Percentiles rank a stretch among this genome's conserved stretches.
phyloP scores from a whole-genome alignment of 2,797 vertebrate genomes.

The Oryzias dopingdopingensis region DNA sequence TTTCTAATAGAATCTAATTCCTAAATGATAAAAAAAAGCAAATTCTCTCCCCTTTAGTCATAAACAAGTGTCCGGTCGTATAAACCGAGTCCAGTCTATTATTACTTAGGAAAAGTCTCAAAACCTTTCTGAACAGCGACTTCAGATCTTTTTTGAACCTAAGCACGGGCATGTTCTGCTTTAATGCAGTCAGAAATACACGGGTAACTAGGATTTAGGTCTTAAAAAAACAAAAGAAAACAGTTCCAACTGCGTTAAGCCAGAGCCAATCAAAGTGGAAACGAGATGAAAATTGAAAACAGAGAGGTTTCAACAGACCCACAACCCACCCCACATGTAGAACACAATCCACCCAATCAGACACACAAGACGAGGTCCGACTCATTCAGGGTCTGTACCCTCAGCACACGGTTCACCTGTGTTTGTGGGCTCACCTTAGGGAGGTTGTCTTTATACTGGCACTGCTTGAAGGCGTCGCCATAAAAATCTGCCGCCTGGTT shows the following conservation, averaged over 20 bases:
- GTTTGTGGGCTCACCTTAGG: constrained; percentile 87
- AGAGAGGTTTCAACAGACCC: constrained; percentile 48
- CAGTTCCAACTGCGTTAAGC: constrained; percentile 31
- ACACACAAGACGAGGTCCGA: constrained; percentile 22
- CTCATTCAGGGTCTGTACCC: constrained; percentile 16
- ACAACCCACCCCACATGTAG: constrained; percentile 30
- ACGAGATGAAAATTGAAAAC: constrained; percentile 59
- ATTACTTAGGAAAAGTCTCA: no score
- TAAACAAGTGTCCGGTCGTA: no score
- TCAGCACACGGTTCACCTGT: constrained; percentile 1
- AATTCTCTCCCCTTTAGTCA: no score
- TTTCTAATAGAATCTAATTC: no score
- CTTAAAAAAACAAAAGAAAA: constrained; percentile 33
- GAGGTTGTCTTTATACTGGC: constrained; percentile 97
- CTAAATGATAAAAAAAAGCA: no score
- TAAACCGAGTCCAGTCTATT: no score
- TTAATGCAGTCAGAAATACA: no score
- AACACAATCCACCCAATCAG: constrained; percentile 30
- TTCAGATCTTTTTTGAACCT: no score
- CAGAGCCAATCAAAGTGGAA: constrained; percentile 41
- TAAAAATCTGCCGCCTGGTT: constrained; percentile 98
- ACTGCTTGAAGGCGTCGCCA: constrained; percentile 96
- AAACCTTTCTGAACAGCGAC: no score
- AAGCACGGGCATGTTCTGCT: no score
- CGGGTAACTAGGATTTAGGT: constrained; percentile 17